phyloP scores from a whole-genome alignment of 2,113 vertebrate species.

The Mus spicilegus region DNA sequence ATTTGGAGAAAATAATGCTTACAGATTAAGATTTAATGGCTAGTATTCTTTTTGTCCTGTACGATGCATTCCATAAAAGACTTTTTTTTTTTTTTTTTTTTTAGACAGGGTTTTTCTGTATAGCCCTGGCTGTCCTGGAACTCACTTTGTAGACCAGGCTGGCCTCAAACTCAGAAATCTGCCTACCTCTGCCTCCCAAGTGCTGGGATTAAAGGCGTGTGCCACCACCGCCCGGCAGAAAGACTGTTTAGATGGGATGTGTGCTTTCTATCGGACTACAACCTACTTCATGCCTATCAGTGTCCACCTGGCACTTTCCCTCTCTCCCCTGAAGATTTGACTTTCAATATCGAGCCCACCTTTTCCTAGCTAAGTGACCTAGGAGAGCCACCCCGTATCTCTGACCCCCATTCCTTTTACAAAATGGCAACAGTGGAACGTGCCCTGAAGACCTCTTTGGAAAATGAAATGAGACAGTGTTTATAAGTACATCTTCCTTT shows the following conservation, averaged over 20 bases:
- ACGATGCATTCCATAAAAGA: background rate
- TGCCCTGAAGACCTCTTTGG: background rate
- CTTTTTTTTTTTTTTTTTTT: too few relatives aligned
- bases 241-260: background rate
- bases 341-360: background rate
- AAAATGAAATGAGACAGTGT: background rate
- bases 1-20: background rate
- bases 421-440: background rate
- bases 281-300: background rate
- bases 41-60: background rate
- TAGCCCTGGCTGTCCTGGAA: too few relatives aligned
- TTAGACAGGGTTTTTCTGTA: too few relatives aligned
- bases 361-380: background rate
- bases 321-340: background rate
- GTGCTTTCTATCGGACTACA: background rate
- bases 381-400: background rate
- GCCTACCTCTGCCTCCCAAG: too few relatives aligned
- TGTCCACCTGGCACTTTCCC: background rate
- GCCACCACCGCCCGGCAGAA: background rate
- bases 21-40: background rate
- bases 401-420: background rate
- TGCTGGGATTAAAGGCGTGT: too few relatives aligned
- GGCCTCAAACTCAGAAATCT: too few relatives aligned
- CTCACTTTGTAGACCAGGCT: too few relatives aligned
- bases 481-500: background rate